A percentile compares a stretch with the other conserved stretches of the same genome.
Conservation (phyloP, 2,888 invertebrate genomes). For the Ypsolopha scabrella region DNA sequence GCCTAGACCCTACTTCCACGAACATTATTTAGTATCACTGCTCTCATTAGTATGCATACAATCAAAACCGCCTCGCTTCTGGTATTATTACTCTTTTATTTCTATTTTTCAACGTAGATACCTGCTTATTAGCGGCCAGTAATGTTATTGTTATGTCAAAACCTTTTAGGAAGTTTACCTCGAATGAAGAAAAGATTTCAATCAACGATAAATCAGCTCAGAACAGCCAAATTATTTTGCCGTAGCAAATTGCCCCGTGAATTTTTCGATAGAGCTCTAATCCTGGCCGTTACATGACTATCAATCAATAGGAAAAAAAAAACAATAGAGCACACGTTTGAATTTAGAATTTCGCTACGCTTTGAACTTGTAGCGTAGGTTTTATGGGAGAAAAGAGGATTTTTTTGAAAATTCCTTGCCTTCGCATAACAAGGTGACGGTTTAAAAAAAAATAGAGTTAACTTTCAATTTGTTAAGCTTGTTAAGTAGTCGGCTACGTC, state of each 20-base stretch:
- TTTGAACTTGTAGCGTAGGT: constrained; percentile 16
- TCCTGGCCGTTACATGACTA: constrained; percentile 1
- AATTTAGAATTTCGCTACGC: constrained; percentile 33
- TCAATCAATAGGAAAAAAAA: constrained; percentile 14
- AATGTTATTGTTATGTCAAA: constrained; percentile 23
- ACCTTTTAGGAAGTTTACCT: constrained; percentile 1
- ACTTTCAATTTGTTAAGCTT: constrained; percentile 45
- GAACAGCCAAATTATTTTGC: background rate
- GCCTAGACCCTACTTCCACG: too few species aligned
- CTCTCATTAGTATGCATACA: constrained; percentile 31
- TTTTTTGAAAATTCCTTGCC: constrained; percentile 24
- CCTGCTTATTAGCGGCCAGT: constrained; percentile 30
- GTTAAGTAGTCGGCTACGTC: constrained; percentile 31
- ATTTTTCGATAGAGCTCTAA: background rate
- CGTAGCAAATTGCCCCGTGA: background rate
- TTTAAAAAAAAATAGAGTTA: constrained; percentile 26
- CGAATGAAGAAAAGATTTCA: background rate
- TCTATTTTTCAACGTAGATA: constrained; percentile 22
- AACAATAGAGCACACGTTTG: constrained; percentile 31
- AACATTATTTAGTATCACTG: constrained; percentile 19
- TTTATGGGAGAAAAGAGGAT: constrained; percentile 20
- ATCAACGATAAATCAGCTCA: background rate
- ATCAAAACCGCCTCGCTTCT: constrained; percentile 15
- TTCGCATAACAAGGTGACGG: constrained; percentile 35
- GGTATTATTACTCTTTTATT: constrained; percentile 12